Evolutionary conservation across 2,888 invertebrate species (phyloP).

Genomic region (Anoncus sp.): DNA sequence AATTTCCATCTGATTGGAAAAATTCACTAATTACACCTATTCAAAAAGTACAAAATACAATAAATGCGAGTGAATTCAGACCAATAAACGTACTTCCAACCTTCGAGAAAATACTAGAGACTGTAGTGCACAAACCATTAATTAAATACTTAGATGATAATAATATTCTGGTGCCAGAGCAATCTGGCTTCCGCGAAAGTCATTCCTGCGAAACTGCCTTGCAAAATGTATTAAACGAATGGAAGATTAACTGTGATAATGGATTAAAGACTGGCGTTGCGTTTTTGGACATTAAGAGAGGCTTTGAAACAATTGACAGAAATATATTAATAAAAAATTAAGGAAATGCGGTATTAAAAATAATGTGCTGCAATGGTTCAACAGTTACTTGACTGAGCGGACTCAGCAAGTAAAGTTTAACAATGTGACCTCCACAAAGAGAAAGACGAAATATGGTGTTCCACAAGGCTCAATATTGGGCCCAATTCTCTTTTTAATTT

Average conservation of each 20-base stretch:
- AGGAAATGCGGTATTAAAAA: conserved; percentile 24
- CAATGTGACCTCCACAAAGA: background rate
- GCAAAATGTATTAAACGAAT: conserved; percentile 32
- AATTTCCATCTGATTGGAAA: conserved; percentile 35
- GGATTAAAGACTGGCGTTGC: conserved; percentile 15
- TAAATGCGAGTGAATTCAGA: conserved; percentile 42
- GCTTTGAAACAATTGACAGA: conserved; percentile 57
- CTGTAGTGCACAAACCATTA: conserved; percentile 51
- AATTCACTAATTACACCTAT: conserved; percentile 35
- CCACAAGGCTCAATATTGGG: conserved; percentile 23
- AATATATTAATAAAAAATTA: conserved; percentile 24
- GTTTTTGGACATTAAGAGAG: conserved; percentile 61
- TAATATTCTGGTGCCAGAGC: conserved; percentile 42
- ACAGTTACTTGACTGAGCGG: conserved; percentile 34
- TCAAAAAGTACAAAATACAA: conserved; percentile 38
- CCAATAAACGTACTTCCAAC: conserved; percentile 44
- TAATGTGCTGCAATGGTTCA: conserved; percentile 31
- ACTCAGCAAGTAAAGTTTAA: conserved; percentile 23
- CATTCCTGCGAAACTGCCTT: conserved; percentile 60
- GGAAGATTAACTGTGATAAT: conserved; percentile 48
- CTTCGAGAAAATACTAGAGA: conserved; percentile 55
- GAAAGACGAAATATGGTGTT: conserved; percentile 7
- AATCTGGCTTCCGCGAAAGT: conserved; percentile 55
- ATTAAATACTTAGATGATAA: conserved; percentile 50
- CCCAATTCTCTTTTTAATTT: conserved; percentile 26